Evolutionary conservation across 2,888 invertebrate species (phyloP).

Genomic region (Nemotelus nigrinus): DNA sequence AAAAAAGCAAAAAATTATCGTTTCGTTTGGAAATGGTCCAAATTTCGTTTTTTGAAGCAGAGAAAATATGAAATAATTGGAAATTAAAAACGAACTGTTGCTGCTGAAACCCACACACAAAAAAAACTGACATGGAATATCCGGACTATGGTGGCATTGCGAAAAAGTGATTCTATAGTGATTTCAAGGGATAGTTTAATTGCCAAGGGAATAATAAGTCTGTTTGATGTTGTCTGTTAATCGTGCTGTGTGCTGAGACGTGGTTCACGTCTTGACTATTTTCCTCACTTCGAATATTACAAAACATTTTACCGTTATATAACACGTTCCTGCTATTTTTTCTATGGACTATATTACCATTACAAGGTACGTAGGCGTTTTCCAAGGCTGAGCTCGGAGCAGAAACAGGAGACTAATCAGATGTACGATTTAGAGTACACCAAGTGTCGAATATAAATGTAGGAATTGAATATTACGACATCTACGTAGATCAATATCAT

Average conservation of each 20-base stretch:
- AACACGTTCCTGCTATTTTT: conserved; percentile 13
- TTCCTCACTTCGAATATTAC: background rate
- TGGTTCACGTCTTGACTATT: conserved; percentile 1
- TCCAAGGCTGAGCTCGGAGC: conserved; percentile 14
- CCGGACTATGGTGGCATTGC: too few relatives aligned
- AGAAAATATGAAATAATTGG: background rate
- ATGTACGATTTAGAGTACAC: conserved; percentile 8
- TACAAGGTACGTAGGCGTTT: conserved; percentile 24
- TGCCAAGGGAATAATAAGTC: too few relatives aligned
- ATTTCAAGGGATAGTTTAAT: too few relatives aligned
- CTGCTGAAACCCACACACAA: too few relatives aligned
- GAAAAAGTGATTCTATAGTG: too few relatives aligned
- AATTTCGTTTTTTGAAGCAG: too few relatives aligned
- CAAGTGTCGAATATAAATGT: background rate
- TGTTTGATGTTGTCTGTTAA: background rate
- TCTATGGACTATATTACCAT: conserved; percentile 3
- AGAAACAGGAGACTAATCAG: conserved; percentile 19
- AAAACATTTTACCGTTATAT: conserved; percentile 19
- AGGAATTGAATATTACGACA: too few relatives aligned
- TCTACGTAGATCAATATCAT: too few relatives aligned
- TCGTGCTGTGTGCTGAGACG: background rate
- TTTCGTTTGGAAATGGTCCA: too few relatives aligned
- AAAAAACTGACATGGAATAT: too few relatives aligned
- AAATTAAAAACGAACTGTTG: background rate
- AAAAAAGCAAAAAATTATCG: too few relatives aligned